Percentiles rank a stretch among this genome's conserved stretches.
Evolutionary conservation across 2,113 vertebrate genomes (phyloP).

Genomic region (Brevimyrus niger): DNA sequence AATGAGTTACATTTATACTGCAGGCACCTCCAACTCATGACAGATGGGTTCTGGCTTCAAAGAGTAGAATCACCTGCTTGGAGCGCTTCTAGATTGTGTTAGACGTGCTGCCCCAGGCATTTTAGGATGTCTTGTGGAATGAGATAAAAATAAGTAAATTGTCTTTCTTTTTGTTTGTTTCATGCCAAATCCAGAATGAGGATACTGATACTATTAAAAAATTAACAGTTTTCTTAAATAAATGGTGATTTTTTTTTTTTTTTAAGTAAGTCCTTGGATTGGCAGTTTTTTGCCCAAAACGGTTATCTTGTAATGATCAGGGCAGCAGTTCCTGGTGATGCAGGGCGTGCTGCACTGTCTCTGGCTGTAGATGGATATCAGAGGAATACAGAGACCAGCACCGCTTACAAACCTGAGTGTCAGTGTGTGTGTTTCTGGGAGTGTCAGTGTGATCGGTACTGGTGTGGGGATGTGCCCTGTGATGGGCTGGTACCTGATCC

Average conservation of each 20-base stretch:
- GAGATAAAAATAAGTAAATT: too few species aligned
- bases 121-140: background rate
- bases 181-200: background rate
- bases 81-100: background rate
- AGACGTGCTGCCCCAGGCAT: background rate
- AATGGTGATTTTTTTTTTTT: background rate
- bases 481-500: too few species aligned
- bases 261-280: background rate
- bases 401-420: too few species aligned
- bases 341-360: background rate
- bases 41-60: background rate
- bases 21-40: background rate
- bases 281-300: background rate
- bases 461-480: too few species aligned
- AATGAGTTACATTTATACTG: background rate
- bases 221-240: background rate
- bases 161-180: background rate
- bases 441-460: too few species aligned
- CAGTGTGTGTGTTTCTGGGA: too few species aligned
- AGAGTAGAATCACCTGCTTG: background rate
- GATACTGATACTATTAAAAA: background rate
- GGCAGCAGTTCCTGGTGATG: too few species aligned
- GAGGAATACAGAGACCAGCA: background rate
- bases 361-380: background rate
- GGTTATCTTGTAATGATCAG: background rate